Evolutionary conservation across 2,888 invertebrate species (phyloP), one percentile per base, ranked within the genome.

Genomic region (Trichacis sp.): DNA sequence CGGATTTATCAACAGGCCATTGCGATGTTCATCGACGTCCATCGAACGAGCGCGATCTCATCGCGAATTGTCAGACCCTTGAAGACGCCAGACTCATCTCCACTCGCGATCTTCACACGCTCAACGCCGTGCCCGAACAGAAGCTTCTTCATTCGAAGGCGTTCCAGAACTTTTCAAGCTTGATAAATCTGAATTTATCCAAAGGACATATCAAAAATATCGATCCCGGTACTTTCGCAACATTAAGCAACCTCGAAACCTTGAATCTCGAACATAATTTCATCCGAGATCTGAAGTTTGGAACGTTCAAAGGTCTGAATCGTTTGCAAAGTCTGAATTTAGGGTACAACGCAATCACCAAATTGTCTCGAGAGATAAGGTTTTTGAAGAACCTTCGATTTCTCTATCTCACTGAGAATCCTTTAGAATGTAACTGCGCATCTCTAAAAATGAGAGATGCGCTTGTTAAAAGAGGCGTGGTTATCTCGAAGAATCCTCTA

Each of bases 381-480:
- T 85, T 85, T 69, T 82, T 91, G 57, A 85, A 84, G 43, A 82
- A 87, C 72, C 83, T 93, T 54, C 88, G 88, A 77, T 87, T 88
- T 72, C 84, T 93, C 60, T 88, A 91, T 78, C 76, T 93, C 60
- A 86, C 88, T 49, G 89, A 89, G 43, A 93, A 93, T 79, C 89
- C 89, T 33, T 85, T 93, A 4, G 86, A 89, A 72, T 93, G 93
- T 82, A 88, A 90, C 20, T 93, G 93, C 77, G 87, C 88, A 66
- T 91, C 91, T 58, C 82, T 92, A 58, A 85, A 87, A 67, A 86
- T 88, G 47, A 88, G 92, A 68, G 89, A 92, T 75, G 86, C 86
- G 71, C 81, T 93, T 70, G 77, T 88, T 47, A 66, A 73, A 1
- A 74, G 69, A 2, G 74, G 74, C 4, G 78, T 80, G 0, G 76